phyloP scores from a whole-genome alignment of 2,888 invertebrate species.

The Eucriotettix oculatus region DNA sequence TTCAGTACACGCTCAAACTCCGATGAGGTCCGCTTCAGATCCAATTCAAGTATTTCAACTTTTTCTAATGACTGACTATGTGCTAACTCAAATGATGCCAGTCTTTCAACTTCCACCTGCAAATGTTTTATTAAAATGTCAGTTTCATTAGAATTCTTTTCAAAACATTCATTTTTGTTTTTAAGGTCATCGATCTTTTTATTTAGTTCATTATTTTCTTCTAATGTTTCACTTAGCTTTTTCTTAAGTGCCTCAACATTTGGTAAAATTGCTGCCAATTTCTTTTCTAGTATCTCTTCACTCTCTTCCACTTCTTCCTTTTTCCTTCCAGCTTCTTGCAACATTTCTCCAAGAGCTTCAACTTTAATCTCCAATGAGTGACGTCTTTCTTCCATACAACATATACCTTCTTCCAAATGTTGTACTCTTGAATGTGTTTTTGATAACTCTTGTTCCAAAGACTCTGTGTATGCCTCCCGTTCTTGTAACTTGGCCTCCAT shows the following conservation, averaged over 20 bases:
- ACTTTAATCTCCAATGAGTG: constrained; percentile 41
- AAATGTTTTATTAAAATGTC: constrained; percentile 1
- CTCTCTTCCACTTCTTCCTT: constrained; percentile 40
- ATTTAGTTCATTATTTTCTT: constrained; percentile 35
- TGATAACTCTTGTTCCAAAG: constrained; percentile 45
- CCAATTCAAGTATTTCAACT: constrained; percentile 19
- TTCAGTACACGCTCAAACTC: constrained; percentile 17
- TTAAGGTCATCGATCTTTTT: constrained; percentile 1
- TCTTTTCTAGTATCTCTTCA: constrained; percentile 43
- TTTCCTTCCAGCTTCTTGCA: constrained; percentile 39
- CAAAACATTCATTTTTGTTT: background rate
- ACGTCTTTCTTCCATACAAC: constrained; percentile 40
- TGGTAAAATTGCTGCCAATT: constrained; percentile 40
- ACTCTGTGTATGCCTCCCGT: constrained; percentile 55
- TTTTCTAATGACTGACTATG: constrained; percentile 17
- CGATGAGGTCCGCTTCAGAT: constrained; percentile 15
- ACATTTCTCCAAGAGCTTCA: constrained; percentile 39
- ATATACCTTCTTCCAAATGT: constrained; percentile 47
- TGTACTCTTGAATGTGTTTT: constrained; percentile 45
- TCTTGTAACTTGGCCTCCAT: constrained; percentile 56
- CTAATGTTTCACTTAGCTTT: constrained; percentile 42
- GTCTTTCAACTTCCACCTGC: constrained; percentile 5
- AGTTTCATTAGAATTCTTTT: background rate
- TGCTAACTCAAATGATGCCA: constrained; percentile 4
- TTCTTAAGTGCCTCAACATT: constrained; percentile 43